Evolutionary conservation across 2,888 invertebrate species (phyloP).

Genomic region (Spilarctia lutea): DNA sequence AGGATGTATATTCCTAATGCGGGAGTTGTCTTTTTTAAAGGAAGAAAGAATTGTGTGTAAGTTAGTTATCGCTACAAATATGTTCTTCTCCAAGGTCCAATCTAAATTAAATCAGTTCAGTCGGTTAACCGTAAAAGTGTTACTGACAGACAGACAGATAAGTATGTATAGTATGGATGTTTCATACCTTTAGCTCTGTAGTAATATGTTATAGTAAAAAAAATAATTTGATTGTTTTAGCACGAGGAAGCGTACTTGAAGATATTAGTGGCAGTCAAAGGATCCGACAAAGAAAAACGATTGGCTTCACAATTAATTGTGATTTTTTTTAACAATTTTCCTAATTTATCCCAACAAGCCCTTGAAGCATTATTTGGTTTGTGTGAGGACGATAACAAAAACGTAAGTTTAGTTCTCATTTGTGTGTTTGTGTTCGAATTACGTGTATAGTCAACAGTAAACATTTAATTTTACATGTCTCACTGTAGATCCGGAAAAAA

Average conservation of each 20-base stretch:
- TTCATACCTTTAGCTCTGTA: too few relatives aligned
- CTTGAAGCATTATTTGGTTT: constrained; percentile 91
- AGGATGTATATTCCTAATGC: too few relatives aligned
- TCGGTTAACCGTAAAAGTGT: too few relatives aligned
- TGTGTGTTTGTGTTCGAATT: neutral
- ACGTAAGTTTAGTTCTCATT: constrained; percentile 86
- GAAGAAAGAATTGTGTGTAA: too few relatives aligned
- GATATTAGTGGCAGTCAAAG: constrained; percentile 95
- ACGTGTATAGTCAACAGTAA: neutral
- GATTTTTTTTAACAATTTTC: constrained; percentile 93
- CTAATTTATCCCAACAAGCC: constrained; percentile 87
- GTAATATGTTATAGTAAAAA: too few relatives aligned
- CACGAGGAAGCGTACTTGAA: constrained; percentile 95
- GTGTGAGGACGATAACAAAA: constrained; percentile 90
- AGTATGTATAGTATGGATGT: too few relatives aligned
- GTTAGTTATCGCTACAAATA: too few relatives aligned
- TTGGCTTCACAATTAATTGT: constrained; percentile 98
- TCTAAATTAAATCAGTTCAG: too few relatives aligned
- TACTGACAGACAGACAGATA: too few relatives aligned
- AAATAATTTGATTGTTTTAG: constrained; percentile 82
- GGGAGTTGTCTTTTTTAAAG: too few relatives aligned
- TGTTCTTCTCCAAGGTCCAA: too few relatives aligned
- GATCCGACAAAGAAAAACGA: constrained; percentile 95
- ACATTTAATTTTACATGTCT: neutral
- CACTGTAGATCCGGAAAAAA: constrained; percentile 94